A percentile compares a stretch with the other conserved stretches of the same genome.
These are phyloP conservation scores for Eudyptes chrysolophus DNA, from an alignment of 2,113 vertebrate species.

Conservation along the genomic window DNA sequence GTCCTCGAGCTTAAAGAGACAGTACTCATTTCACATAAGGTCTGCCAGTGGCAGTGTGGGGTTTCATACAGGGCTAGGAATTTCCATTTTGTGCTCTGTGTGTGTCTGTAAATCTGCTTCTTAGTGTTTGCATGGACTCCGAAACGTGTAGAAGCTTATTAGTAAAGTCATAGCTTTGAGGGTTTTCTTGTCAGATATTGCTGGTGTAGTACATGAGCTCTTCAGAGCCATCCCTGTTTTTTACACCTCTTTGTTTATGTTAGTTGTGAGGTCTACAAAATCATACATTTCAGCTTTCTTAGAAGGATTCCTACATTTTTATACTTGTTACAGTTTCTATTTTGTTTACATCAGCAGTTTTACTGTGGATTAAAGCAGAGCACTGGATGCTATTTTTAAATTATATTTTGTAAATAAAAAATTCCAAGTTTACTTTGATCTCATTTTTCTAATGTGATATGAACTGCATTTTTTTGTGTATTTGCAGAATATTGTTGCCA, in stretches of 20 bases:
- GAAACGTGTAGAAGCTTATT: not conserved
- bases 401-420: slow-evolving; percentile 53
- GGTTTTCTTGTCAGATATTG: not conserved
- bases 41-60: not conserved
- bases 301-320: slow-evolving; percentile 6
- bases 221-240: not conserved
- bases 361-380: slow-evolving; percentile 45
- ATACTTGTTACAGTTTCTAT: slow-evolving; percentile 11
- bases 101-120: not conserved
- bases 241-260: not conserved
- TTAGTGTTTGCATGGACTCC: not conserved
- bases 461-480: not conserved
- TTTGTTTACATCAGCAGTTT: slow-evolving; percentile 59
- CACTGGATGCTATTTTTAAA: slow-evolving; percentile 44
- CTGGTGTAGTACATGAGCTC: not conserved
- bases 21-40: slow-evolving; percentile 57
- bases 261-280: not conserved
- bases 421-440: slow-evolving; percentile 53
- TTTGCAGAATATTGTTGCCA: not conserved
- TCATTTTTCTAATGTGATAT: slow-evolving; percentile 38
- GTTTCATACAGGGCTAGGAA: slow-evolving; percentile 7
- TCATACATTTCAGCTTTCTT: slow-evolving; percentile 24
- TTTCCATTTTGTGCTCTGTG: slow-evolving; percentile 48
- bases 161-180: not conserved
- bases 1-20: slow-evolving; percentile 79